Percentiles rank a stretch among this genome's conserved stretches.
phyloP scores from a whole-genome alignment of 2,797 vertebrate genomes.

The Sebastes alutus region DNA sequence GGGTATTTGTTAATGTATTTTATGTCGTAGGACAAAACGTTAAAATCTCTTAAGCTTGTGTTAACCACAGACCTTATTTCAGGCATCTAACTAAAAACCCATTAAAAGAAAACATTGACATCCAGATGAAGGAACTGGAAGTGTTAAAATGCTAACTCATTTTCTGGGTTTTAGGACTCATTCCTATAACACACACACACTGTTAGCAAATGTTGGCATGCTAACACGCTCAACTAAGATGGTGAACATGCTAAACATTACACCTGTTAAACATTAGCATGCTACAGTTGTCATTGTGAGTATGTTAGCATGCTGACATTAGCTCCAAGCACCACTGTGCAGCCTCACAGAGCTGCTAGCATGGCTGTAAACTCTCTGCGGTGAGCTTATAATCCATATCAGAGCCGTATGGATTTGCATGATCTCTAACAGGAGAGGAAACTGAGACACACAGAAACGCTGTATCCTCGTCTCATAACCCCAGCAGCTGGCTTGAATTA shows the following conservation, averaged over 20 bases:
- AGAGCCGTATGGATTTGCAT: constrained; percentile 35
- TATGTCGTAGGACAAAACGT: accelerated
- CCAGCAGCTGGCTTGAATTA: constrained; percentile 29
- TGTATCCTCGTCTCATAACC: constrained; percentile 15
- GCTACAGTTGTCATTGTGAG: background rate
- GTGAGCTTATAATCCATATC: constrained; percentile 16
- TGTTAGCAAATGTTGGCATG: background rate
- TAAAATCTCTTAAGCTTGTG: too few species aligned
- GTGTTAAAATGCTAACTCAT: too few species aligned
- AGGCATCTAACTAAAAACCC: too few species aligned
- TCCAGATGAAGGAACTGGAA: too few species aligned
- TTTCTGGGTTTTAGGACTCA: too few species aligned
- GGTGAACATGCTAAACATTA: background rate
- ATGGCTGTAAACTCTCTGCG: background rate
- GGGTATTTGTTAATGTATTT: too few species aligned
- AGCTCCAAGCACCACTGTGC: background rate
- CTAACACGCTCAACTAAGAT: background rate
- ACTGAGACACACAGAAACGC: background rate
- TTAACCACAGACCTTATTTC: too few species aligned
- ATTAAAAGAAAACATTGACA: too few species aligned
- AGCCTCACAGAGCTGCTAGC: background rate
- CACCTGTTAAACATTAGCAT: background rate
- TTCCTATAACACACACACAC: too few species aligned
- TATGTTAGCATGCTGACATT: constrained; percentile 1
- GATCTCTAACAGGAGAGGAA: constrained; percentile 34